These are phyloP conservation scores for Brienomyrus brachyistius DNA, from an alignment of 2,113 vertebrate species.

Conservation along the genomic window DNA sequence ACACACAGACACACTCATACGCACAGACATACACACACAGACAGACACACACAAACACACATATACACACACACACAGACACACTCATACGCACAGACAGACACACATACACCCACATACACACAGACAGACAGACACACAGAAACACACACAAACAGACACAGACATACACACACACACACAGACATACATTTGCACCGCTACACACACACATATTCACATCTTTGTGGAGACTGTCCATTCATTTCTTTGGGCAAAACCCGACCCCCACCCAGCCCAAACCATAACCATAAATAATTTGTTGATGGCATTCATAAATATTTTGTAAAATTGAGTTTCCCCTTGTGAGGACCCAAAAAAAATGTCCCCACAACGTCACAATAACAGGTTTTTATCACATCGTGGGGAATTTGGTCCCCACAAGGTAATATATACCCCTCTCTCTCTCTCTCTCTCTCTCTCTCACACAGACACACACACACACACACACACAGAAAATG, in stretches of 20 bases:
- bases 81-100: rapidly evolving
- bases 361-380: too few species aligned
- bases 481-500: conserved; percentile 56
- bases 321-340: not conserved
- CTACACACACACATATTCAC: not conserved
- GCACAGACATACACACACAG: not conserved
- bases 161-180: not conserved
- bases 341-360: not conserved
- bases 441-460: too few species aligned
- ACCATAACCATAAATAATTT: not conserved
- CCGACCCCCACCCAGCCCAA: not conserved
- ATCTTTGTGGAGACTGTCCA: not conserved
- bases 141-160: not conserved
- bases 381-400: too few species aligned
- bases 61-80: not conserved
- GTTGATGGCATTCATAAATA: not conserved
- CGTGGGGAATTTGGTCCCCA: too few species aligned
- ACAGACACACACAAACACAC: not conserved
- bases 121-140: not conserved
- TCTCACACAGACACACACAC: not conserved
- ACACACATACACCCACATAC: not conserved
- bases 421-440: too few species aligned
- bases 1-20: not conserved
- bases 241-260: not conserved
- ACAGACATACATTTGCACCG: too few species aligned